Base-by-base conservation (phyloP, 2,797 vertebrate genomes). In the Megaceryle alcyon region DNA sequence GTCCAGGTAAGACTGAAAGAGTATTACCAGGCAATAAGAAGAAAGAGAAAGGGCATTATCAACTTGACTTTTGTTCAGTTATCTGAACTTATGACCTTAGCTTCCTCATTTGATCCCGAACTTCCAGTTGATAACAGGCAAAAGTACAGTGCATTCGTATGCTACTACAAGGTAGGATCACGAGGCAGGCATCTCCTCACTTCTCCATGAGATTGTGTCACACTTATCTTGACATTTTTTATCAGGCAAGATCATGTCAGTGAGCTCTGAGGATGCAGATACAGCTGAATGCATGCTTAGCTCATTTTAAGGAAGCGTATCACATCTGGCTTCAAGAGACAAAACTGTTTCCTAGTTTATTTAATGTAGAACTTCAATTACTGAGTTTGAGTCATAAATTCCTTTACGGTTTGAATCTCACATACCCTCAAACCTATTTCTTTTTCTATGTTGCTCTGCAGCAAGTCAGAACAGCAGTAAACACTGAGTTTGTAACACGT, bases 11-110 rank as follows among this genome's bases (percentile, higher is more conserved):
- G 39, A 46, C 23, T 2, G 18, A 76, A 87, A 86, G 23, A 14
- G 23, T 19, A 64, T 14, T 28, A 33, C 51, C 70, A 63, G 48
- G 80, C 59, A 90, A 4, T 22, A 69, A 48, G 54, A 73, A 80
- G 66, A 86, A 84, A 83, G 72, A 68, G 64, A 81, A 88, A 39
- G 72, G 39, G 5, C 69, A 83, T 90, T 94, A 90, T 95, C 92
- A 90, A 28, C 29, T 53, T 94, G 91, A 96, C 95, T 95, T 94
- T 91, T 94, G 87, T 86, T 77, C 92, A 48, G 28, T 79, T 82
- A 86, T 25, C 86, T 28, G 3, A 88, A 91, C 92, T 95, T 95
- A 95, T 82, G 94, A 26, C 80, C 70, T 37, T 21, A 33, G 65
- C n/a, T 84, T 84, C 90, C 82, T 90, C 87, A 84, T 90, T 76